Evolutionary conservation across 2,113 vertebrate species (phyloP), one percentile per base, ranked within the genome.

Genomic region (Rhipidura dahli): DNA sequence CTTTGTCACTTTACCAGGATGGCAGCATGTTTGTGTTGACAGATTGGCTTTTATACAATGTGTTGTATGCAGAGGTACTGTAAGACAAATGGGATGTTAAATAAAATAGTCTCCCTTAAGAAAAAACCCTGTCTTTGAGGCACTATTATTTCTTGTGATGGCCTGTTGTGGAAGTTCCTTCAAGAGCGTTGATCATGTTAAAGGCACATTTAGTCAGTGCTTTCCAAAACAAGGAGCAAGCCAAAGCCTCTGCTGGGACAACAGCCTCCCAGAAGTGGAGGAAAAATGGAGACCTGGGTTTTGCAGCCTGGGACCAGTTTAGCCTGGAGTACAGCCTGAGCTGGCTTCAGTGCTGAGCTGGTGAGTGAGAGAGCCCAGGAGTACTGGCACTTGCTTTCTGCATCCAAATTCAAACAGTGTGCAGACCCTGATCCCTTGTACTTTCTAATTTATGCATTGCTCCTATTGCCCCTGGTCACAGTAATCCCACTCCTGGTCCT

Each of bases 1-100:
- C 88, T 86, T 54, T 94, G 79, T 94, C 93, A 96, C 90, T 95
- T 96, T 87, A 91, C 85, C 40, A 75, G 78, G 85, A 81, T 3
- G 23, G 57, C 81, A 94, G 90, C 93, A 45, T 9, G 1, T 73
- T 63, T 87, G 88, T 95, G 90, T 79, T 89, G 90, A 60, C 88
- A 76, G 44, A 50, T 69, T 96, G 95, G 89, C 81, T 86, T 95
- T 94, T 83, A 45, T 90, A 89, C 14, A 8, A 17, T 51, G 45
- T 79, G 22, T 75, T 94, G 79, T 88, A 89, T 70, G 50, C 50
- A 71, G 31, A 94, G 42, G 39, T 87, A 73, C 56, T 96, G 72
- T 95, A 85, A 93, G 47, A 90, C 33, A 73, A 91, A 87, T 21
- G 24, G 45, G 51, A 3, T 80, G 47, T 93, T 80, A 76, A 94